Evolutionary conservation across 2,888 invertebrate species (phyloP), one percentile per base, ranked within the genome.

Genomic region (Drosophila suboccidentalis): DNA sequence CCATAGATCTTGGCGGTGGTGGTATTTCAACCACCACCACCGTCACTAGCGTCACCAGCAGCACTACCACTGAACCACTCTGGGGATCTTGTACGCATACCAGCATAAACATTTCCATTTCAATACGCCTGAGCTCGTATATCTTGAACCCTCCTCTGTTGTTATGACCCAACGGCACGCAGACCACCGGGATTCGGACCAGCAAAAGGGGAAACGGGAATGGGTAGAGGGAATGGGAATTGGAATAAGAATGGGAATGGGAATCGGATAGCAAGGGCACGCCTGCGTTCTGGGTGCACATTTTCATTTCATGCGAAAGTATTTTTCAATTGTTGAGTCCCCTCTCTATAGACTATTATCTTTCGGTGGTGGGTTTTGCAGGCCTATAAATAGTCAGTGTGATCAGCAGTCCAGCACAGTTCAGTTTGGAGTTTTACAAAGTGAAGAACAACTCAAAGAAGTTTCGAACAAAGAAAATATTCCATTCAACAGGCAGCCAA

Each of bases 261-360:
- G 32, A 47, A 55, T 17, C 19, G 43, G 36, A 11, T 46, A 54
- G 50, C 38, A 46, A 59, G 46, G 86, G 80, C 83, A 82, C 88
- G 84, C 88, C 84, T 88, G 86, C 86, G 88, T 88, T 72, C 46
- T 72, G 58, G 47, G 43, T 49, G 60, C 76, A 51, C 62, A 69
- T 47, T 77, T 73, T 53, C 57, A 73, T 62, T 65, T 75, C 82
- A 87, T 84, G 85, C 86, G 79, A 89, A 86, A 87, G 77, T 84
- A 86, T 86, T 86, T 85, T 81, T 64, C 79, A 77, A 49, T 71
- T 65, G 78, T 67, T 73, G 59, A 51, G 53, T 54, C 36, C 53
- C 53, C 39, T 26, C 15, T 17, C 46, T 17, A 38, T 29, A n/a
- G 13, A 38, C 38, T 54, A 5, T 43, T 4, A 53, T 46, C 39